Evolutionary conservation across 1,140 invertebrate genomes (phyloP), one percentile per base, ranked within the genome.

Genomic region (Pseudoatta argentina): DNA sequence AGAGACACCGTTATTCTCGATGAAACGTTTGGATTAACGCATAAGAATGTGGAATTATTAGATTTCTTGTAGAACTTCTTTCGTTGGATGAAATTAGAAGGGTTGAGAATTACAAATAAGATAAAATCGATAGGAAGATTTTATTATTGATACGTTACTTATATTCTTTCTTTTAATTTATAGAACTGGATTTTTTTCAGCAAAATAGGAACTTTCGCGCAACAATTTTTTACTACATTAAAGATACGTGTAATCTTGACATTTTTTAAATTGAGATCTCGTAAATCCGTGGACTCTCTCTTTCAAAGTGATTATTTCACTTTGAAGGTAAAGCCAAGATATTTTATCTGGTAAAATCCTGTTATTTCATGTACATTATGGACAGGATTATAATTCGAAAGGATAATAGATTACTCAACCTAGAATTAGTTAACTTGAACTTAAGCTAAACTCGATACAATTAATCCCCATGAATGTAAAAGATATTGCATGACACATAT

Each of bases 371-470:
- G 3, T 67, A 73, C 27, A 30, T 73, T 73, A 34, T 34, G 21
- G 55, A 59, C 39, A 44, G 30, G 14, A 39, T 57, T 18, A 39
- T 59, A 59, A 59, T 59, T 59, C 55, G 21, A 61, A 39, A 59
- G 53, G 30, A 18, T 8, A 59, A 39, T n/a, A 18, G 7, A 18
- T 76, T 59, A 69, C 39, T 16, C 21, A 59, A n/a, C 39, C 8
- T 6, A 51, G 39, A 66, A 48, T 64, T 77, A 76, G n/a, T 61
- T 55, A n/a, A 44, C 18, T 75, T 16, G n/a, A 59, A 59, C 55
- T 59, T 10, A 16, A 73, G 24, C 6, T 51, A 12, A 69, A 69
- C 39, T 48, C 39, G 66, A 69, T 72, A 72, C 24, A 24, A 53
- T 30, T 53, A 73, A 73, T 57, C 27, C 27, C 10, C 6, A 7